These are phyloP conservation scores for Microctenopoma stevenorrisi DNA, from an alignment of 2,797 vertebrate genomes.

Conservation along the genomic window DNA sequence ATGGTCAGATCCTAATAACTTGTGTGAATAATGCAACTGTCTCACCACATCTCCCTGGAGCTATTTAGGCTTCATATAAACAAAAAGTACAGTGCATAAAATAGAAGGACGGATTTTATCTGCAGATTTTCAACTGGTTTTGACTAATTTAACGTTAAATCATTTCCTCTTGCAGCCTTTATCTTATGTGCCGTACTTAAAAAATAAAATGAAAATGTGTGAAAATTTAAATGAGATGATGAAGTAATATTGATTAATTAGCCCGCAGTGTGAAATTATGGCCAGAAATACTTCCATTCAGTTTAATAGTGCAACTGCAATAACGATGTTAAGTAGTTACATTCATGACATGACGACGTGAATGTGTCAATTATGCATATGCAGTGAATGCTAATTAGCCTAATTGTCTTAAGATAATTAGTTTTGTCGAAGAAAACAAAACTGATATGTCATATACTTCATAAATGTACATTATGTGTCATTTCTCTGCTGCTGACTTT, in stretches of 20 bases:
- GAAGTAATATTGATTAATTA: slow-evolving; percentile 54
- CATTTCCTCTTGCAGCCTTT: not conserved
- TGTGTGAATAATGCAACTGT: slow-evolving; percentile 3
- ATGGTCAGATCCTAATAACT: slow-evolving; percentile 4
- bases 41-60: not conserved
- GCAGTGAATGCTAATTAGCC: slow-evolving; percentile 50
- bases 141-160: slow-evolving; percentile 20
- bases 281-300: slow-evolving; percentile 37
- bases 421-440: slow-evolving; percentile 41
- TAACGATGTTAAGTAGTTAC: slow-evolving; percentile 54
- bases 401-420: slow-evolving; percentile 64
- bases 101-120: not conserved
- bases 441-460: not conserved
- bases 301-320: slow-evolving; percentile 32
- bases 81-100: not conserved
- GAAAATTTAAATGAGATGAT: slow-evolving; percentile 34
- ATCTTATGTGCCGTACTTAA: too few relatives aligned
- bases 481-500: slow-evolving; percentile 54
- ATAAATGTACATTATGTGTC: not conserved
- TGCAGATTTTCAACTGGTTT: not conserved
- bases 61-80: slow-evolving; percentile 6
- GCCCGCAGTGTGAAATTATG: slow-evolving; percentile 41
- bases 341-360: slow-evolving; percentile 50
- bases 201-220: slow-evolving; percentile 28
- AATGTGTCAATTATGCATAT: slow-evolving; percentile 50